Evolutionary conservation across 2,888 invertebrate genomes (phyloP).

Genomic region (Hoplodrina ambigua): DNA sequence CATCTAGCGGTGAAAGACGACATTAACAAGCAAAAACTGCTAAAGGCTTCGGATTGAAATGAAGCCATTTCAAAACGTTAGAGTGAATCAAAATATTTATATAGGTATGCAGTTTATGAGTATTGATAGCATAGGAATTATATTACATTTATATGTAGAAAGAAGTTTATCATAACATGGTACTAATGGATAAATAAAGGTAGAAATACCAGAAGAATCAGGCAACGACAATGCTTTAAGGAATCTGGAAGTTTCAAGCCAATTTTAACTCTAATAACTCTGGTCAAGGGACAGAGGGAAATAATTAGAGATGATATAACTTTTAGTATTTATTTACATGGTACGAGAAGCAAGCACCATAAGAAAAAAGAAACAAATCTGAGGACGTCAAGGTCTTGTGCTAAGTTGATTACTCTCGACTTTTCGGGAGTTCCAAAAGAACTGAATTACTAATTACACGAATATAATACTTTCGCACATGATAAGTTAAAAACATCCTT

Average conservation of each 20-base stretch:
- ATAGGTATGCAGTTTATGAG: background rate
- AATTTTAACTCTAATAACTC: no score
- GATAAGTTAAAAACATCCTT: slow-evolving; percentile 3
- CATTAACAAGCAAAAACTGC: slow-evolving; percentile 21
- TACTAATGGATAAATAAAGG: no score
- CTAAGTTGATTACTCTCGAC: background rate
- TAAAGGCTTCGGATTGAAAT: slow-evolving; percentile 41
- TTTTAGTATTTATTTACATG: no score
- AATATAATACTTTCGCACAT: slow-evolving; percentile 1
- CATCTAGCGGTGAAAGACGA: slow-evolving; percentile 46
- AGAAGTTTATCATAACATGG: background rate
- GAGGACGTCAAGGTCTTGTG: no score
- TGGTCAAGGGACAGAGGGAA: no score
- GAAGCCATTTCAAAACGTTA: slow-evolving; percentile 40
- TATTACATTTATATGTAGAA: no score
- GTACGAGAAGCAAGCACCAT: background rate
- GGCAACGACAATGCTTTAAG: no score
- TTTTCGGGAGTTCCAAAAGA: background rate
- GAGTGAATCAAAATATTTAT: slow-evolving; percentile 13
- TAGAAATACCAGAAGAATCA: no score
- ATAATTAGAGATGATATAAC: no score
- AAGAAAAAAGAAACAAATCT: background rate
- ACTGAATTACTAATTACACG: background rate
- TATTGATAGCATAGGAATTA: background rate
- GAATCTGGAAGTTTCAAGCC: no score